Base-by-base conservation (phyloP, 2,888 invertebrate species). In the Gymnocheta viridis region DNA sequence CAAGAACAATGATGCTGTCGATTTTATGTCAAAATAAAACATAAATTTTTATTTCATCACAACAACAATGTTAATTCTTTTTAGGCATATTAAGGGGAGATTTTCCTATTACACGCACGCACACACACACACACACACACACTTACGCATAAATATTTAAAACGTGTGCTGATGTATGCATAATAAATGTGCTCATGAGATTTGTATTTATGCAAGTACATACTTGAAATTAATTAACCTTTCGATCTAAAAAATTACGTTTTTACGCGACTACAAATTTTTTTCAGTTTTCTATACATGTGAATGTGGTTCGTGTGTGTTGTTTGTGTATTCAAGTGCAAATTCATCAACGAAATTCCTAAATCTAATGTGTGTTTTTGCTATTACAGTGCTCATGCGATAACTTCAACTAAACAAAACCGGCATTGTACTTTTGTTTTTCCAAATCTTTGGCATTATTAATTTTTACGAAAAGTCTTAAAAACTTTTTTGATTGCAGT, bases 191-290 rank as follows among this genome's bases (percentile, higher is more conserved):
- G 29, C n/a, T 66, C 22, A 54, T 51, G 79, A 27, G 35, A 66
- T 49, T 56, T 73, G 4, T 38, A 47, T 58, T 44, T 76, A 24
- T 35, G 10, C n/a, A 82, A 76, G 62, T 74, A 83, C 84, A 73
- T 78, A 83, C 84, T 78, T 78, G 77, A 81, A 78, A 81, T 81
- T 77, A 84, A 84, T 84, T 84, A 84, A 84, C 81, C 77, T 84
- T 79, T 84, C 81, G 81, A 81, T 84, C 77, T 73, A 77, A 84
- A 77, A 84, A 83, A 67, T 81, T 73, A 70, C 62, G 47, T 56
- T 72, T 79, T 35, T 22, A 58, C 4, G 29, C 41, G 41, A 44
- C 56, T 56, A 70, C 38, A 41, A 70, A 56, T 69, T 24, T 54
- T 17, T 51, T 62, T 41, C n/a, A 44, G 10, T 19, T 70, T 12